Evolutionary conservation across 2,113 vertebrate genomes (phyloP).

Genomic region (Gallinago media): DNA sequence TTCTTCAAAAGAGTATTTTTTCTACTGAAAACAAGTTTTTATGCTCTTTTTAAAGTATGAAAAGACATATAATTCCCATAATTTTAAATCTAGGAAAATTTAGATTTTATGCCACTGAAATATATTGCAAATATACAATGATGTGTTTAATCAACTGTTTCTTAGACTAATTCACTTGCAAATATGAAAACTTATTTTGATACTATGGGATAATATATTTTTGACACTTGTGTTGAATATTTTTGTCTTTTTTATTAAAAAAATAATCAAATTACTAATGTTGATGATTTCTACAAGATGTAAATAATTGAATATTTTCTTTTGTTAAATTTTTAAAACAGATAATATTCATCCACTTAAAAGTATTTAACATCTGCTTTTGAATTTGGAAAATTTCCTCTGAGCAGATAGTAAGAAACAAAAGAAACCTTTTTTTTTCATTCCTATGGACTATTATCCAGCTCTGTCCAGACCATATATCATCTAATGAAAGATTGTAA

Average conservation of each 20-base stretch:
- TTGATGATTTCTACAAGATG: not conserved
- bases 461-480: not conserved
- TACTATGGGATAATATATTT: not conserved
- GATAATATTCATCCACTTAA: not conserved
- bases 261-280: not conserved
- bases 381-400: not conserved
- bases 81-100: not conserved
- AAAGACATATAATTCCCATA: not conserved
- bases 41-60: not conserved
- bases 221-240: not conserved
- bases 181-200: not conserved
- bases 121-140: not conserved
- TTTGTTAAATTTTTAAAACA: not conserved
- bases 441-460: not conserved
- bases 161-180: not conserved
- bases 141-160: not conserved
- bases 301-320: not conserved
- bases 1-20: not conserved
- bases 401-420: not conserved
- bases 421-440: not conserved
- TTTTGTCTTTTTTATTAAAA: not conserved
- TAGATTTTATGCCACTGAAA: not conserved
- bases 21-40: not conserved
- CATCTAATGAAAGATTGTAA: not conserved
- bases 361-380: not conserved